phyloP scores from a whole-genome alignment of 2,888 invertebrate genomes.

The Petrolisthes manimaculis region DNA sequence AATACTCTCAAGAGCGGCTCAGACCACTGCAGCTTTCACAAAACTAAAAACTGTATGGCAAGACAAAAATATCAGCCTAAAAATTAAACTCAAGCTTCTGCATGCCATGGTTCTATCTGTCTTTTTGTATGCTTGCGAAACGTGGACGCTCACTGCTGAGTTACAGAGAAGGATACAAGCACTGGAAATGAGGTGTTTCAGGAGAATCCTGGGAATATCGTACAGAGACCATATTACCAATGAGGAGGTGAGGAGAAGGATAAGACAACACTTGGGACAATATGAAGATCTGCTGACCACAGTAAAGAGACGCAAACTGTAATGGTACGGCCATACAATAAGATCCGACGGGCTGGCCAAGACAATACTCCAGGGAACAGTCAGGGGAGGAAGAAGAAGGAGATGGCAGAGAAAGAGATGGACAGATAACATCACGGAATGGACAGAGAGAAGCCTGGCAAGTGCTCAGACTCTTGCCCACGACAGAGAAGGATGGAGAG shows the following conservation, averaged over 20 bases:
- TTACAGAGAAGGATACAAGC: not conserved
- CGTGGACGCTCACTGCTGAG: conserved; percentile 10
- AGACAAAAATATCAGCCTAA: not conserved
- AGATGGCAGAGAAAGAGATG: not conserved
- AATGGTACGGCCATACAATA: conserved; percentile 12
- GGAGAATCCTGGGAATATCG: not conserved
- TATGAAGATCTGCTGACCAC: not conserved
- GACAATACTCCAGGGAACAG: conserved; percentile 17
- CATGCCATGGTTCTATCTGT: not conserved
- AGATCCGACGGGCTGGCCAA: conserved; percentile 2
- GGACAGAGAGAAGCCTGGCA: not conserved
- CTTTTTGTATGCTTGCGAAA: conserved; percentile 2
- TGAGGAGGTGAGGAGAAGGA: not conserved
- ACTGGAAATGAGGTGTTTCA: not conserved
- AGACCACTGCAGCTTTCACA: not conserved
- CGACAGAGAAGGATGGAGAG: conserved; percentile 5
- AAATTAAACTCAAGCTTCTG: not conserved
- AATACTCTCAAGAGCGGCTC: not conserved
- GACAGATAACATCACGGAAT: conserved; percentile 19
- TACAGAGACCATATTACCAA: not conserved
- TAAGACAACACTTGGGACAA: not conserved
- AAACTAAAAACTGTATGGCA: not conserved
- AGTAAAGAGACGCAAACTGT: not conserved
- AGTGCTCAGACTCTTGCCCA: not conserved
- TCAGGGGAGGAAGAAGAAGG: not conserved